Percentiles rank a stretch among this genome's conserved stretches.
Evolutionary conservation across 2,888 invertebrate species (phyloP).

Genomic region (Nasonia oneida): DNA sequence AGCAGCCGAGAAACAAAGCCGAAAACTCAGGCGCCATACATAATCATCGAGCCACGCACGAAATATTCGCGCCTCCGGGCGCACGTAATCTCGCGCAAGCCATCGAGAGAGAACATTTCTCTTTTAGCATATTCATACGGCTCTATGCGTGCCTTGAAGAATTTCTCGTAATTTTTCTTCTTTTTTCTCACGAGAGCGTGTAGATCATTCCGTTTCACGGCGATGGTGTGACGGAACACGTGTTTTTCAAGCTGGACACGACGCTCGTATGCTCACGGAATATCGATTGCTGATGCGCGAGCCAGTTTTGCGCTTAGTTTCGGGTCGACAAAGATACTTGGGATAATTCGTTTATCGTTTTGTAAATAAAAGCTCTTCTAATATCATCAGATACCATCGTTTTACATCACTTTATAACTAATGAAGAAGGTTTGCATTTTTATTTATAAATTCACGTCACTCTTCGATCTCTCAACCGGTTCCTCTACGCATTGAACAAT

Average conservation of each 20-base stretch:
- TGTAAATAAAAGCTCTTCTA: no score
- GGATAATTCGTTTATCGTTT: no score
- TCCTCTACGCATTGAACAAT: conserved; percentile 68
- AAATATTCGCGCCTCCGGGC: conserved; percentile 2
- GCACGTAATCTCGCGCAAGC: conserved; percentile 6
- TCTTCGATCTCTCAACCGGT: conserved; percentile 53
- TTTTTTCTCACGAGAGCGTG: background rate
- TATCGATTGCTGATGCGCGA: no score
- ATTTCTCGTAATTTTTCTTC: background rate
- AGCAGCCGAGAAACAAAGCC: background rate
- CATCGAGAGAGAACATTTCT: conserved; percentile 26
- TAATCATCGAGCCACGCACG: background rate
- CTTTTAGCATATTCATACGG: background rate
- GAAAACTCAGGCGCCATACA: conserved; percentile 8
- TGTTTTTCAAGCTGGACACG: conserved; percentile 24
- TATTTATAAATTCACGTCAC: background rate
- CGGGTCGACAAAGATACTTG: no score
- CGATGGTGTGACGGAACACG: background rate
- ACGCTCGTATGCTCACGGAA: background rate
- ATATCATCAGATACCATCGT: no score
- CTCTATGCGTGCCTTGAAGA: background rate
- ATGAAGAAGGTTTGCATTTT: no score
- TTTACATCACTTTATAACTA: no score
- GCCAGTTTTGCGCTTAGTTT: no score
- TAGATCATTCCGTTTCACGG: conserved; percentile 27